Conservation (phyloP, 2,888 invertebrate species). For the Leptopilina drosophilae region DNA sequence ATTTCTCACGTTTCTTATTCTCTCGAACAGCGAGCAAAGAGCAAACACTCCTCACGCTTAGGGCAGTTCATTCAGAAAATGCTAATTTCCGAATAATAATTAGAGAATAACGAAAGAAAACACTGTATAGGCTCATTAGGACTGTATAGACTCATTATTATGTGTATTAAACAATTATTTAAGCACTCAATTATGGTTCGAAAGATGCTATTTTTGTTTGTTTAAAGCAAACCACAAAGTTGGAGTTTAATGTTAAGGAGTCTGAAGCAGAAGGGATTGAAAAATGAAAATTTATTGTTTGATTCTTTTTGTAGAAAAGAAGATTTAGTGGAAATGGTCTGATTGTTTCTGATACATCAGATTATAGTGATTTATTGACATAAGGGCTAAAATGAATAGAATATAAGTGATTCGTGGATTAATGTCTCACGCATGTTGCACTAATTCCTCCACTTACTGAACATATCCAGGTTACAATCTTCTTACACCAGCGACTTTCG, state of each 20-base stretch:
- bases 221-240: no score
- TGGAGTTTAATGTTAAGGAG: no score
- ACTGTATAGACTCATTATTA: no score
- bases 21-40: background rate
- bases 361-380: background rate
- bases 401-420: background rate
- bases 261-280: no score
- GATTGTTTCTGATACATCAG: background rate
- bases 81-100: constrained; percentile 1
- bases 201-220: no score
- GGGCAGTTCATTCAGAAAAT: constrained; percentile 34
- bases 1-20: constrained; percentile 25
- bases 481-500: constrained; percentile 43
- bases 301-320: no score
- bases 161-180: no score
- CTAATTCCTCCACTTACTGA: constrained; percentile 46
- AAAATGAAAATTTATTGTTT: no score
- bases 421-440: constrained; percentile 31
- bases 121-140: no score
- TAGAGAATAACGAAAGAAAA: no score
- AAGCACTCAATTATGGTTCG: no score
- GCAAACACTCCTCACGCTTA: constrained; percentile 1
- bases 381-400: background rate
- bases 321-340: no score
- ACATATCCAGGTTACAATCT: constrained; percentile 48